Evolutionary conservation across 2,113 vertebrate genomes (phyloP), one percentile per base, ranked within the genome.

Genomic region (Elaphurus davidianus): DNA sequence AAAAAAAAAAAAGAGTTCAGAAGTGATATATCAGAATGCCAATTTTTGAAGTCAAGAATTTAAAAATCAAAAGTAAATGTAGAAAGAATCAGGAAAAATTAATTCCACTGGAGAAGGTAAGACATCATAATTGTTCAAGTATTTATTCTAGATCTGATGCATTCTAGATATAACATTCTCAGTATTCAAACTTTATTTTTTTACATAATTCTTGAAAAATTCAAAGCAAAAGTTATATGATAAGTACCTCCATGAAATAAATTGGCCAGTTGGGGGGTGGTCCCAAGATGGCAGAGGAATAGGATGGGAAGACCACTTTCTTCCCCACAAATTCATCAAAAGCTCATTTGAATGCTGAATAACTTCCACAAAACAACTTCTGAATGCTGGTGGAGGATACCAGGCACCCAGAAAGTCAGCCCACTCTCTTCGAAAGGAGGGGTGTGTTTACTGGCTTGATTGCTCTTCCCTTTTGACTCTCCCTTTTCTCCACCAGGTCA

Each of bases 231-330:
- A 23, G 87, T 84, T 87, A 97, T 13, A 47, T 7, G 67, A 43
- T 93, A 97, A 96, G 7, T 7, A 92, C 7, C 54, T 91, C 5
- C 23, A 90, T 95, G 11, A 79, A 98, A 98, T 55, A 98, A 98
- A 98, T 30, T 71, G 67, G 67, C n/a, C 67, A 71, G n/a, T 13
- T 40, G n/a, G 2, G n/a, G 19, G 10, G 5, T 71, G n/a, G n/a
- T 40, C 67, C 19, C 19, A 40, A 71, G 10, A 40, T 71, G n/a
- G n/a, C n/a, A 71, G 67, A 23, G 10, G 67, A 40, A 40, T 40
- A 71, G 5, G 19, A 71, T 3, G 10, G 10, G n/a, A 71, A 71
- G 67, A 12, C 10, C 19, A 71, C n/a, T 40, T 71, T 23, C 4
- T 71, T 19, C n/a, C 11, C 5, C 10, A 40, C 10, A 71, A 40